phyloP scores from a whole-genome alignment of 2,113 vertebrate genomes.

The Aldabrachelys gigantea region DNA sequence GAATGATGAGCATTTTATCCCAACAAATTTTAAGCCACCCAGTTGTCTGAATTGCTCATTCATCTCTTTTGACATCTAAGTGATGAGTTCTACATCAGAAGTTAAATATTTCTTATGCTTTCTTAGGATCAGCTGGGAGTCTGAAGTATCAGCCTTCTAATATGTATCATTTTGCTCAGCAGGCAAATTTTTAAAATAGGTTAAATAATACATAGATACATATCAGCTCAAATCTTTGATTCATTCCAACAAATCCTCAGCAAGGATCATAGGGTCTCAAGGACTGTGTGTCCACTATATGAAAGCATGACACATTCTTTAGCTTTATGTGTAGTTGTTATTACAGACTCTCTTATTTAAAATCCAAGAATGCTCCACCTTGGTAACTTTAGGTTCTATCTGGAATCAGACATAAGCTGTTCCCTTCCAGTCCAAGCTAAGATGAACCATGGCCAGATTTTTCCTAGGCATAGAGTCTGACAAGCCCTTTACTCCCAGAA shows the following conservation, averaged over 20 bases:
- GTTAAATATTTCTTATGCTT: conserved; percentile 34
- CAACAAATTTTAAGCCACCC: conserved; percentile 60
- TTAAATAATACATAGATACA: background rate
- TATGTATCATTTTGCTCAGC: background rate
- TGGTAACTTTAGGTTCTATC: background rate
- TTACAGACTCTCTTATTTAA: background rate
- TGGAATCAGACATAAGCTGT: background rate
- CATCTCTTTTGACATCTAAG: conserved; percentile 52
- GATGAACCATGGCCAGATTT: accelerated
- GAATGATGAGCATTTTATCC: conserved; percentile 52
- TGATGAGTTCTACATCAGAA: conserved; percentile 51
- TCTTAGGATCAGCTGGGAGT: conserved; percentile 36
- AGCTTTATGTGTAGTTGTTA: background rate
- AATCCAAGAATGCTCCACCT: accelerated
- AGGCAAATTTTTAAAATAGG: background rate
- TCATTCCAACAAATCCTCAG: background rate
- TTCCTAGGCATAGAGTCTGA: background rate
- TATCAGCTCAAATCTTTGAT: background rate
- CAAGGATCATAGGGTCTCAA: background rate
- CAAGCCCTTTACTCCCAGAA: background rate
- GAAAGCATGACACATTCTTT: background rate
- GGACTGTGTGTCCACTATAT: background rate
- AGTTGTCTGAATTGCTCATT: conserved; percentile 62
- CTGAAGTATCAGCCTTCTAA: conserved; percentile 31
- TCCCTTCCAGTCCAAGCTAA: background rate